These are phyloP conservation scores for Melanotaenia maccullochi DNA, from an alignment of 2,797 vertebrate genomes.

Conservation along the genomic window DNA sequence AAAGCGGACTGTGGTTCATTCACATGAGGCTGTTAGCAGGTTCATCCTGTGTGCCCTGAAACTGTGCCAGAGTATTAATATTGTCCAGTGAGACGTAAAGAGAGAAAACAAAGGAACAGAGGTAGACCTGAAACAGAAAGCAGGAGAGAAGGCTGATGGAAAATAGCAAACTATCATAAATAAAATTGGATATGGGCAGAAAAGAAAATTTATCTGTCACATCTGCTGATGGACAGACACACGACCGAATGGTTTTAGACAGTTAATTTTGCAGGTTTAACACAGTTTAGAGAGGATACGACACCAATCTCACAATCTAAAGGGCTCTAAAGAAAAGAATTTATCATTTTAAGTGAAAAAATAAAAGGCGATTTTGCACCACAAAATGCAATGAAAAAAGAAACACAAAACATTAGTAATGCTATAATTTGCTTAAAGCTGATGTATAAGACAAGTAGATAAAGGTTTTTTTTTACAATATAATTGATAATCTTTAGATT, in stretches of 20 bases:
- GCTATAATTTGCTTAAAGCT: no score
- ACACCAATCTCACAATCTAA: background rate
- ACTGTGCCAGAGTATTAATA: conserved; percentile 39
- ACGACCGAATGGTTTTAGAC: conserved; percentile 7
- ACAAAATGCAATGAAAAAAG: no score
- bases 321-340: no score
- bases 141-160: conserved; percentile 28
- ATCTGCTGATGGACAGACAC: background rate
- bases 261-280: conserved; percentile 8
- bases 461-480: no score
- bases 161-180: conserved; percentile 35
- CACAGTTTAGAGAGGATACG: background rate
- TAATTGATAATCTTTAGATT: no score
- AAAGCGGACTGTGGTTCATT: conserved; percentile 7
- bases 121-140: conserved; percentile 11
- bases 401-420: no score
- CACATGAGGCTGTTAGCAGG: conserved; percentile 28
- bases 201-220: background rate
- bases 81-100: conserved; percentile 15
- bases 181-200: conserved; percentile 23
- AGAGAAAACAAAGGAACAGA: conserved; percentile 16
- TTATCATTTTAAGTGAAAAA: no score
- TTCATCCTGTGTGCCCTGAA: conserved; percentile 42
- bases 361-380: no score
- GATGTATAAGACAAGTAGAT: no score